Conservation (phyloP, 2,888 invertebrate genomes). For the Dyspetes luteomarginatus region DNA sequence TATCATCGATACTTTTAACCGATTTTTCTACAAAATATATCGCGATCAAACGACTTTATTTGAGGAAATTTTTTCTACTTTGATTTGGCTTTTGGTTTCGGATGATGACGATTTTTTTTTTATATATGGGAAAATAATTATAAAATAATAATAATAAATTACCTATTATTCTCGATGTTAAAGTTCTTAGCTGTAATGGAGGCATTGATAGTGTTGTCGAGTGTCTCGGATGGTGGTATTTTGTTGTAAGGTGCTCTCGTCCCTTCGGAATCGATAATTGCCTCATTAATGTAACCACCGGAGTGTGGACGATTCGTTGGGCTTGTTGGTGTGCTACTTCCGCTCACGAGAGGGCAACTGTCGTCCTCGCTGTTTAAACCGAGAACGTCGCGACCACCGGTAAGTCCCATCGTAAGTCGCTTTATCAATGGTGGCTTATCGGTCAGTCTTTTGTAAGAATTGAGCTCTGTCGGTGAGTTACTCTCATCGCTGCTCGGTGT, state of each 20-base stretch:
- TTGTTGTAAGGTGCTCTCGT: conserved; percentile 78
- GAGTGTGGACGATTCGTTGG: conserved; percentile 87
- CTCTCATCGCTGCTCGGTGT: conserved; percentile 93
- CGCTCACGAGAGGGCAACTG: conserved; percentile 90
- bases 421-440: conserved; percentile 93
- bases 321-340: conserved; percentile 88
- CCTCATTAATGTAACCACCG: conserved; percentile 92
- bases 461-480: conserved; percentile 94
- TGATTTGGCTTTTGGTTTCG: too few species aligned
- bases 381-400: conserved; percentile 83
- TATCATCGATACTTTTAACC: too few species aligned
- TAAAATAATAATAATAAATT: conserved; percentile 34
- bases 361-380: conserved; percentile 86
- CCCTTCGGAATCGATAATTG: conserved; percentile 87
- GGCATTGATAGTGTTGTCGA: conserved; percentile 81
- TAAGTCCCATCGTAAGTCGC: conserved; percentile 90
- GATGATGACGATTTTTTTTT: not conserved
- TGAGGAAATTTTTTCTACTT: not conserved
- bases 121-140: not conserved
- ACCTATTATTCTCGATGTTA: conserved; percentile 86
- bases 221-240: conserved; percentile 78
- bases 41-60: too few species aligned
- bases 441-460: conserved; percentile 91
- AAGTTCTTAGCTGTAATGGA: conserved; percentile 85
- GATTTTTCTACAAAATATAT: too few species aligned